Evolutionary conservation across 2,797 vertebrate species (phyloP).

Genomic region (Coendou prehensilis): DNA sequence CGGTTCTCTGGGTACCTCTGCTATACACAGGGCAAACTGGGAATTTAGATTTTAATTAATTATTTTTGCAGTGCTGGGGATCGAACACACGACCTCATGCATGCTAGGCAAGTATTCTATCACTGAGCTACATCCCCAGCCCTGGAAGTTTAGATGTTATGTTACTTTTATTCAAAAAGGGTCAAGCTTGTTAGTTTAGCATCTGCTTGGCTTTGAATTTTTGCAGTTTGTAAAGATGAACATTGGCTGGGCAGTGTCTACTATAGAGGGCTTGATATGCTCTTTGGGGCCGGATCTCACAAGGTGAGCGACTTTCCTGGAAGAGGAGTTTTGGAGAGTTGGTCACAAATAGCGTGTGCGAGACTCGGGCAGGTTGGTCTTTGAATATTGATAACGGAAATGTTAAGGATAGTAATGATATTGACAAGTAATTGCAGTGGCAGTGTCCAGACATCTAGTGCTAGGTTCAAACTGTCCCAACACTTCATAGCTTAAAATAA

Average conservation of each 20-base stretch:
- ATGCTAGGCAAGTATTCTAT: not conserved
- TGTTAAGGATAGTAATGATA: not conserved
- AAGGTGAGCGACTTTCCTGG: not conserved
- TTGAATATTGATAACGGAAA: not conserved
- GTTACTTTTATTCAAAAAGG: slow-evolving; percentile 36
- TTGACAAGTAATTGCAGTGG: too few species aligned
- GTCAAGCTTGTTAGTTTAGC: not conserved
- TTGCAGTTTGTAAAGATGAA: not conserved
- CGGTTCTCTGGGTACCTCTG: not conserved
- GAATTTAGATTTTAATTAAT: not conserved
- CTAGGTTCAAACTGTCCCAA: not conserved
- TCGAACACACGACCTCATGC: not conserved
- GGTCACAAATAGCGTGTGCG: not conserved
- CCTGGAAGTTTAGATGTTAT: not conserved
- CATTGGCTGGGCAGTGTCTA: not conserved
- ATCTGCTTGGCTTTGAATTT: not conserved
- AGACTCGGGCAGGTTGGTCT: too few species aligned
- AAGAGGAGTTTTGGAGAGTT: not conserved
- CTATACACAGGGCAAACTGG: not conserved
- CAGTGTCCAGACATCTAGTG: too few species aligned
- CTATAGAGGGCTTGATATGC: not conserved
- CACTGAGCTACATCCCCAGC: not conserved
- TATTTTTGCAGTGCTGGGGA: not conserved
- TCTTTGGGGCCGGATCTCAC: not conserved
- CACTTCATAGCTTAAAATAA: not conserved